Evolutionary conservation across 2,113 vertebrate genomes (phyloP).

Genomic region (Eonycteris spelaea): DNA sequence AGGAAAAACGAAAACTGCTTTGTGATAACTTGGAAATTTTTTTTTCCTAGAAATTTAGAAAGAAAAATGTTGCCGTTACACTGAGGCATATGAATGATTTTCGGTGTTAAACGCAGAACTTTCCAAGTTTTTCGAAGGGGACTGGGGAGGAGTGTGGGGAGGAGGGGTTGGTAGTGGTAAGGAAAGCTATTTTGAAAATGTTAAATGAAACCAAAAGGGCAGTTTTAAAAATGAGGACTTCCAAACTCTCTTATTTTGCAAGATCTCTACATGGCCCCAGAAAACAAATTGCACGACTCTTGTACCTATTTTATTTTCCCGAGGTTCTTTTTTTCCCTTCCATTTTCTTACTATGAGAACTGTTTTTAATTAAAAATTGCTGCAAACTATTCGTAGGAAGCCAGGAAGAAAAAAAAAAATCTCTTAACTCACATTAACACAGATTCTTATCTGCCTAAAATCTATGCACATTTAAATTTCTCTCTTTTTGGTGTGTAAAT

Average conservation of each 20-base stretch:
- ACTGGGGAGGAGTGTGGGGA: neutral
- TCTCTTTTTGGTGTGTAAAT: conserved; percentile 47
- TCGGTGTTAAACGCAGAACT: conserved; percentile 63
- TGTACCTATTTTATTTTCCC: conserved; percentile 71
- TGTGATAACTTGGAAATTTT: conserved; percentile 16
- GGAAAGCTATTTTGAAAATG: conserved; percentile 68
- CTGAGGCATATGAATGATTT: conserved; percentile 65
- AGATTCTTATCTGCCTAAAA: conserved; percentile 74
- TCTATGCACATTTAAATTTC: conserved; percentile 67
- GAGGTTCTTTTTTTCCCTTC: neutral
- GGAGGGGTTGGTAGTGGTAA: neutral
- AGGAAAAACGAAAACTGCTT: conserved; percentile 59
- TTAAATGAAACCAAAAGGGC: conserved; percentile 76
- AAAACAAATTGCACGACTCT: conserved; percentile 61
- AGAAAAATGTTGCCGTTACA: conserved; percentile 60
- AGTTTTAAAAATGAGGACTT: conserved; percentile 73
- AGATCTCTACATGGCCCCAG: conserved; percentile 48
- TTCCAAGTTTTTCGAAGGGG: conserved; percentile 55
- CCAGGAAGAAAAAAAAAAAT: conserved; percentile 54
- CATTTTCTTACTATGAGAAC: conserved; percentile 71
- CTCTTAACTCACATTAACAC: conserved; percentile 69
- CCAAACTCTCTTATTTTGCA: conserved; percentile 69
- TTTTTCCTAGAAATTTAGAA: conserved; percentile 34
- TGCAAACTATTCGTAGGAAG: conserved; percentile 81
- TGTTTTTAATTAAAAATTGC: conserved; percentile 87